Percentiles rank a stretch among this genome's conserved stretches.
phyloP scores from a whole-genome alignment of 2,113 vertebrate genomes.

The Pterocles gutturalis region DNA sequence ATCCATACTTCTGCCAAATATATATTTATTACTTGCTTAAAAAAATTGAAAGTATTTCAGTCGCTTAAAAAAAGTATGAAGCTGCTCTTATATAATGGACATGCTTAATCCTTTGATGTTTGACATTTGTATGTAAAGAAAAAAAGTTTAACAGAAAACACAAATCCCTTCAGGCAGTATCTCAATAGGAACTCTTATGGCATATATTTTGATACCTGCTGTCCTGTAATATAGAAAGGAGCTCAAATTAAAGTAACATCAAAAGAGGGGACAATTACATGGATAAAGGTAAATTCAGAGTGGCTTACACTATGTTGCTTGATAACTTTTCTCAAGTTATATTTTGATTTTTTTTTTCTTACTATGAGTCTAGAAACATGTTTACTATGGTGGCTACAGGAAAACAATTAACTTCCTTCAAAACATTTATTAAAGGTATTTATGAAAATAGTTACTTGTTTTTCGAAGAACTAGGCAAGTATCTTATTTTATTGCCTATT shows the following conservation, averaged over 20 bases:
- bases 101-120: neutral
- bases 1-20: neutral
- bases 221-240: neutral
- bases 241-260: neutral
- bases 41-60: neutral
- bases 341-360: neutral
- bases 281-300: neutral
- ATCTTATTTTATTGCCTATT: neutral
- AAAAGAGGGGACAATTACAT: neutral
- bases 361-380: neutral
- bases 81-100: neutral
- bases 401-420: no score
- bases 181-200: neutral
- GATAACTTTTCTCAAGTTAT: neutral
- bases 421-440: neutral
- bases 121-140: neutral
- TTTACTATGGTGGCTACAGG: neutral
- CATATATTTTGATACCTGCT: neutral
- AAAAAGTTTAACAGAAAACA: neutral
- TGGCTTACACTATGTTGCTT: neutral
- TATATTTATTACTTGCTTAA: neutral
- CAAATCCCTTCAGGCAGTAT: neutral
- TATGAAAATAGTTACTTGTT: neutral
- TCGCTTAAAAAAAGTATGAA: neutral
- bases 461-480: neutral